These are phyloP conservation scores for Ophiodon elongatus DNA, from an alignment of 2,113 vertebrate genomes.

Conservation along the genomic window DNA sequence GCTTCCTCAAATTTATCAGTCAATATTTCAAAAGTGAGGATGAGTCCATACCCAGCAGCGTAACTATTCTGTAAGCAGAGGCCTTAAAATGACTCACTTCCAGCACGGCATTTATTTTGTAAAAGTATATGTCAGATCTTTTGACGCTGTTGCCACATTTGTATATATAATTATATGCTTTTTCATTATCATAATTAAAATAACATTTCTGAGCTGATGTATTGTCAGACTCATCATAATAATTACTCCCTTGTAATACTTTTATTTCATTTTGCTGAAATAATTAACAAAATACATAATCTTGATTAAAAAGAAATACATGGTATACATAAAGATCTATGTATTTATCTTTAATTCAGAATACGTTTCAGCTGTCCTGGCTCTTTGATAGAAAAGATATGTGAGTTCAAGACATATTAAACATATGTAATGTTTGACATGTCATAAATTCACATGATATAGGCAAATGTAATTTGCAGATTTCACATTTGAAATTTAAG, in stretches of 20 bases:
- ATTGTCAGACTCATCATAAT: neutral
- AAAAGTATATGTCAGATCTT: constrained; percentile 4
- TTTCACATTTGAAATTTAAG: neutral
- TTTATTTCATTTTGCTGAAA: neutral
- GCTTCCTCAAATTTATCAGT: constrained; percentile 61
- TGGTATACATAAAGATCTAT: neutral
- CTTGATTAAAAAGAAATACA: neutral
- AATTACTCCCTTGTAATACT: no score
- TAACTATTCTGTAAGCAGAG: constrained; percentile 29
- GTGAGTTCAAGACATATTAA: neutral
- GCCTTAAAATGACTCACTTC: constrained; percentile 32
- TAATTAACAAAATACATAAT: neutral
- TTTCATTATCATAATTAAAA: neutral
- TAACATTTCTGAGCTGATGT: neutral
- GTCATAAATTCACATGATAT: neutral
- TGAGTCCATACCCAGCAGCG: constrained; percentile 24
- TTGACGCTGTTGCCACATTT: neutral
- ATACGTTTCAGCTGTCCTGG: neutral
- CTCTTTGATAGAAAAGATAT: neutral
- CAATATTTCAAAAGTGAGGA: constrained; percentile 62
- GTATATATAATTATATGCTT: neutral
- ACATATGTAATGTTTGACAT: neutral
- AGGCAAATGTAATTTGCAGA: neutral
- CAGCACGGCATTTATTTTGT: constrained; percentile 1
- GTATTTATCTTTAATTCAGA: neutral